phyloP scores from a whole-genome alignment of 2,888 invertebrate species.

The Leptopterna dolabrata region DNA sequence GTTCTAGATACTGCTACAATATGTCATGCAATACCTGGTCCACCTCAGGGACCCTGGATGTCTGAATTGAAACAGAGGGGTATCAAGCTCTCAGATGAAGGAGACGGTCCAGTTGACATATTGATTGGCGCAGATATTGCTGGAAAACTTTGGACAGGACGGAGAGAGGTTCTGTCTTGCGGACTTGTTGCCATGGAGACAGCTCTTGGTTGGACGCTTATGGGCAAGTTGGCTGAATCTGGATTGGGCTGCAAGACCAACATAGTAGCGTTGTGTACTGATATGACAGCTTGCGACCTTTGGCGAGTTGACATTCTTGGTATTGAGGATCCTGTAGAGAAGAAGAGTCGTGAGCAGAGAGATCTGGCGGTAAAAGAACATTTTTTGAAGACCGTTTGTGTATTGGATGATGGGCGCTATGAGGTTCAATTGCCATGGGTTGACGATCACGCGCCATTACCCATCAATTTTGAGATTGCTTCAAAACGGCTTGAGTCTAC shows the following conservation, averaged over 20 bases:
- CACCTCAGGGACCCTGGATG: neutral
- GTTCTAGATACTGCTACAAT: slow-evolving; percentile 9
- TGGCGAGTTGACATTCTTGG: slow-evolving; percentile 55
- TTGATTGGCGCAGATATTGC: slow-evolving; percentile 28
- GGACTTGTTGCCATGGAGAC: slow-evolving; percentile 27
- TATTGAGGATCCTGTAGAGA: slow-evolving; percentile 38
- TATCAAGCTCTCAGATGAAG: neutral
- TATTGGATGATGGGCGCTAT: slow-evolving; percentile 63
- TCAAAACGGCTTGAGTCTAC: no score
- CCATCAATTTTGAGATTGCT: slow-evolving; percentile 61
- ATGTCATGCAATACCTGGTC: neutral
- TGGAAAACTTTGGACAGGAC: slow-evolving; percentile 21
- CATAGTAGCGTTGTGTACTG: neutral
- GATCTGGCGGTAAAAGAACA: slow-evolving; percentile 12
- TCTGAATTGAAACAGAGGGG: neutral
- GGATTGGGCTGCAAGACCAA: neutral
- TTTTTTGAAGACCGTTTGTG: slow-evolving; percentile 61
- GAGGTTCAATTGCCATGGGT: slow-evolving; percentile 65
- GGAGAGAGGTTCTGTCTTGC: neutral
- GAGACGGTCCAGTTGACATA: neutral
- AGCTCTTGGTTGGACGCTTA: neutral
- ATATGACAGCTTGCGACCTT: neutral
- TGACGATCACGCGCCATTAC: slow-evolving; percentile 64
- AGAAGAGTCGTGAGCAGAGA: neutral
- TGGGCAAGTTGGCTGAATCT: slow-evolving; percentile 5